Conservation (phyloP, 2,888 invertebrate species). For the Pristionchus japonicus region DNA sequence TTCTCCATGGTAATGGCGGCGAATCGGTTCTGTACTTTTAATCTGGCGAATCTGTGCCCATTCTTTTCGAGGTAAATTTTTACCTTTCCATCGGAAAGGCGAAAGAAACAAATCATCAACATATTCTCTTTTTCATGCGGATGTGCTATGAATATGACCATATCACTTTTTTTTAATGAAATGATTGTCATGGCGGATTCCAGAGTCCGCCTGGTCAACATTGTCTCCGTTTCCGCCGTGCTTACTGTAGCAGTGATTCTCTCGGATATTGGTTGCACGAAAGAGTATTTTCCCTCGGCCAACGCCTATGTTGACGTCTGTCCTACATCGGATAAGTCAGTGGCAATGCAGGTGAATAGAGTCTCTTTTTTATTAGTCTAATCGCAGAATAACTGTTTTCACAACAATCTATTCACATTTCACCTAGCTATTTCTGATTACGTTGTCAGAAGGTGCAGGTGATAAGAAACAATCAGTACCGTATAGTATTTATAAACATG, state of each 20-base stretch:
- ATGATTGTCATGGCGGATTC: neutral
- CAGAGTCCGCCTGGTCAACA: neutral
- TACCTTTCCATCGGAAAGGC: too few species aligned
- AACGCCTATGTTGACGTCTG: constrained; percentile 10
- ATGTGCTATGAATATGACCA: too few species aligned
- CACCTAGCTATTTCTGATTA: too few species aligned
- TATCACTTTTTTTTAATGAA: too few species aligned
- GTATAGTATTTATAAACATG: neutral
- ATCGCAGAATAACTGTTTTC: too few species aligned
- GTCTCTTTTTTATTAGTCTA: too few species aligned
- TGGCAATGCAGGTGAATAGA: neutral
- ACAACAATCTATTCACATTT: too few species aligned
- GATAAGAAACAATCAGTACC: neutral
- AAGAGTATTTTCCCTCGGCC: neutral
- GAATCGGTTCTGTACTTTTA: neutral
- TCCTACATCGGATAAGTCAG: neutral
- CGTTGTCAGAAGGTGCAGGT: too few species aligned
- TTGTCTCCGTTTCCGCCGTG: neutral
- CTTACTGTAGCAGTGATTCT: neutral
- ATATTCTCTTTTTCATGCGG: too few species aligned
- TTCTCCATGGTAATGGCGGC: constrained; percentile 16
- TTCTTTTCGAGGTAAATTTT: neutral
- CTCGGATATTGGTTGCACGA: neutral
- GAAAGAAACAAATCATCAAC: too few species aligned
- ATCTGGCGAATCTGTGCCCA: neutral